Conservation (phyloP, 2,113 vertebrate species). For the Actenoides lindsayi region DNA sequence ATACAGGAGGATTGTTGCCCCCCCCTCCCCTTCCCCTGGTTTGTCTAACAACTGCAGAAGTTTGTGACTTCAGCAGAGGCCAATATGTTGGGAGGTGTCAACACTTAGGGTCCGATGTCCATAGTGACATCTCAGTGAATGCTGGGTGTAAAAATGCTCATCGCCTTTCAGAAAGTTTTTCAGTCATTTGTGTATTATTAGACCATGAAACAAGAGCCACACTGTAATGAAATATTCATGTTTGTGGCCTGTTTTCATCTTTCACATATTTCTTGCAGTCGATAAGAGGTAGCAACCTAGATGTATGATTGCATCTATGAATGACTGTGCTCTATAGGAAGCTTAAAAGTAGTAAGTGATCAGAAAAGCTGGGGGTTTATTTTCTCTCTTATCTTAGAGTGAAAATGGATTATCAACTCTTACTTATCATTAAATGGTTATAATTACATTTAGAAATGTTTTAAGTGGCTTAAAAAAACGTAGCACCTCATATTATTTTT, state of each 20-base stretch:
- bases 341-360: neutral
- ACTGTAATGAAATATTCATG: neutral
- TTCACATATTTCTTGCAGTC: neutral
- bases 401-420: neutral
- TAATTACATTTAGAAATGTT: neutral
- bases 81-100: neutral
- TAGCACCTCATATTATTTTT: neutral
- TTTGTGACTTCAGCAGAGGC: neutral
- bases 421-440: neutral
- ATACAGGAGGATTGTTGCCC: neutral
- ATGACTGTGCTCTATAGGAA: neutral
- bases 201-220: neutral
- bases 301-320: neutral
- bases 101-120: neutral
- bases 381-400: neutral
- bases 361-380: neutral
- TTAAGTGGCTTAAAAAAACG: slow-evolving; percentile 7
- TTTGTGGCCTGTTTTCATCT: neutral
- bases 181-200: neutral
- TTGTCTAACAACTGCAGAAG: neutral
- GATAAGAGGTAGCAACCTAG: neutral
- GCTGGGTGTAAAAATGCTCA: neutral
- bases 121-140: neutral
- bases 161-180: neutral
- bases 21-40: too few relatives aligned